Conservation (phyloP, 2,888 invertebrate species). For the Argyra leucocephala region DNA sequence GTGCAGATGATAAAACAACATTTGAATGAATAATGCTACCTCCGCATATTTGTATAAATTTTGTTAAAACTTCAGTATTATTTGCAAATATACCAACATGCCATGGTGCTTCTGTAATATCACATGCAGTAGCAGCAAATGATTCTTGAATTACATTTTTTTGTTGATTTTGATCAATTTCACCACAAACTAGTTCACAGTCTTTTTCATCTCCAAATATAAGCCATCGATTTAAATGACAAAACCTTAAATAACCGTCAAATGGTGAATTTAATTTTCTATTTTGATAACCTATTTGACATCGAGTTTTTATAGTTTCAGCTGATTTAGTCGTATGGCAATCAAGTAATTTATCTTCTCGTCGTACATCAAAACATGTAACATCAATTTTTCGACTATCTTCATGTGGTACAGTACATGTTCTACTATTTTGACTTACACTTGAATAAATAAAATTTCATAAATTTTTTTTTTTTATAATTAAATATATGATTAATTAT, state of each 20-base stretch:
- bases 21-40: constrained; percentile 31
- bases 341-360: not conserved
- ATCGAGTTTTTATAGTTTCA: not conserved
- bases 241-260: not conserved
- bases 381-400: not conserved
- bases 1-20: constrained; percentile 28
- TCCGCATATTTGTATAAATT: too few relatives aligned
- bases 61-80: constrained; percentile 9
- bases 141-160: too few relatives aligned
- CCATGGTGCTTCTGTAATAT: constrained; percentile 30
- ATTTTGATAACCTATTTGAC: not conserved
- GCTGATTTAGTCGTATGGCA: not conserved
- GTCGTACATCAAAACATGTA: not conserved
- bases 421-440: too few relatives aligned
- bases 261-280: not conserved
- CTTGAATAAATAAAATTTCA: not conserved
- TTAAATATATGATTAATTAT: too few relatives aligned
- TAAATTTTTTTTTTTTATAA: too few relatives aligned
- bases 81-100: constrained; percentile 29
- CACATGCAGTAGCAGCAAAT: too few relatives aligned
- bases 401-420: not conserved
- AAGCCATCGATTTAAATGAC: not conserved
- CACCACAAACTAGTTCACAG: constrained; percentile 32
- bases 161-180: constrained; percentile 20
- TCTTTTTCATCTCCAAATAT: not conserved